These are phyloP conservation scores for Steinernema feltiae DNA, from an alignment of 1,140 invertebrate species.

Conservation along the genomic window DNA sequence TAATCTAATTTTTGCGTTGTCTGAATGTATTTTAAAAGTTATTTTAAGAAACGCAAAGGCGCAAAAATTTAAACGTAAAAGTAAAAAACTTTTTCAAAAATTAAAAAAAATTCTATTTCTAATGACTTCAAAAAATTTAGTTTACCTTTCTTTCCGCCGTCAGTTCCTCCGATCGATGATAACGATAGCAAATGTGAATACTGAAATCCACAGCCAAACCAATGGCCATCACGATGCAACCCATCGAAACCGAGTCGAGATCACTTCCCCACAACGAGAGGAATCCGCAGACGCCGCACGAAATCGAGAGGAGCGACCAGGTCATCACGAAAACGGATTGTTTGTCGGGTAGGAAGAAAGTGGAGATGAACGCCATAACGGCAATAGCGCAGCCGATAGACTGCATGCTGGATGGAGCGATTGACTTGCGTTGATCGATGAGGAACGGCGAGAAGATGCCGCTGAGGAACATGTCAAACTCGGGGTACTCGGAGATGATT, in stretches of 20 bases:
- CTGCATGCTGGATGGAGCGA: slow-evolving; percentile 57
- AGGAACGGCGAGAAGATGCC: slow-evolving; percentile 55
- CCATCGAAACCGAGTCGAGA: slow-evolving; percentile 52
- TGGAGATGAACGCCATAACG: slow-evolving; percentile 55
- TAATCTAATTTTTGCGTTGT: too few species aligned
- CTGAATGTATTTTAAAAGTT: too few species aligned
- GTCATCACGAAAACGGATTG: slow-evolving; percentile 58
- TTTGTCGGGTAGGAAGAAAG: slow-evolving; percentile 56
- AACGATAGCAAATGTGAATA: slow-evolving; percentile 56
- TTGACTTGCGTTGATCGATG: slow-evolving; percentile 55
- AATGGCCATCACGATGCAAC: slow-evolving; percentile 57
- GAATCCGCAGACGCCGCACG: slow-evolving; percentile 56
- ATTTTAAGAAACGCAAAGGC: too few species aligned
- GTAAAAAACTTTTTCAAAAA: too few species aligned
- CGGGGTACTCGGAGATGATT: slow-evolving; percentile 54
- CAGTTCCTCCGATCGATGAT: slow-evolving; percentile 46
- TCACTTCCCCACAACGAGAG: slow-evolving; percentile 55
- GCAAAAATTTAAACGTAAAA: too few species aligned
- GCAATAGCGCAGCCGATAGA: slow-evolving; percentile 56
- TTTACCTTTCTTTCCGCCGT: slow-evolving; percentile 48
- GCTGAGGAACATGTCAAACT: slow-evolving; percentile 53
- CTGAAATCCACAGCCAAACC: slow-evolving; percentile 56
- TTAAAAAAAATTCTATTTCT: too few species aligned
- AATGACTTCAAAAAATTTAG: neutral
- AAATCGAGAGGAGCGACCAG: slow-evolving; percentile 56